Base-by-base conservation (phyloP, 2,797 vertebrate genomes). In the Hippocampus kuda region DNA sequence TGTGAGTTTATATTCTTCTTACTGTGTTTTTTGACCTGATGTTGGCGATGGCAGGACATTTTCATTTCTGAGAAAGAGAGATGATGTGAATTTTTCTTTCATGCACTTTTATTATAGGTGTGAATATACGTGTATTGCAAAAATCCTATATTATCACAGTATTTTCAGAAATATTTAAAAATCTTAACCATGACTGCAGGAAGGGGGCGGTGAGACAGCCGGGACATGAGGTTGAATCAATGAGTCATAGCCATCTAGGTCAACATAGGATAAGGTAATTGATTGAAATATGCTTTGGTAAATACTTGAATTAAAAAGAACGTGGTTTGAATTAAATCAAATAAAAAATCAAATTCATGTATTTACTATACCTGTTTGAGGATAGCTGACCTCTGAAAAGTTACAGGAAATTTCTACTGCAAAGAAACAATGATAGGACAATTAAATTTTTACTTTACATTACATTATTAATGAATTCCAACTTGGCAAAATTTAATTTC, bases 21-120 rank as follows among this genome's bases (percentile, higher is more conserved):
- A 94, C 97, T 97, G 87, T 97, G 94, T 81, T 94, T 97, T 89
- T 95, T 98, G 83, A 89, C 90, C 80, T 93, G 93, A 68, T 90
- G 86, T 9, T 91, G 82, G 75, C 90, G 91, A 51, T 85, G 92
- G 75, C 90, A 92, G 15, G 63, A 48, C 0, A 85, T 91, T 92
- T 86, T 95, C 67, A 91, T 82, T 5, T 95, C 95, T 88, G 89
- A 82, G 60, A 75, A 48, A 71, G 18, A 67, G 49, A 53, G 49
- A 13, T 15, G 7, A 67, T 38, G 10, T 22, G 22, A 10, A 26
- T 69, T 26, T 18, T 20, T 60, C 27, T 26, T 41, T 20, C 2
- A 34, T 53, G 30, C 34, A 67, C 20, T 68, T 44, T 24, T 12
- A 5, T 57, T 10, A 10, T 26, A 48, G 30, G 9, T 16, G 2